Percentiles rank a stretch among this genome's conserved stretches.
Conservation (phyloP, 2,113 vertebrate species). For the Heterotis niloticus region DNA sequence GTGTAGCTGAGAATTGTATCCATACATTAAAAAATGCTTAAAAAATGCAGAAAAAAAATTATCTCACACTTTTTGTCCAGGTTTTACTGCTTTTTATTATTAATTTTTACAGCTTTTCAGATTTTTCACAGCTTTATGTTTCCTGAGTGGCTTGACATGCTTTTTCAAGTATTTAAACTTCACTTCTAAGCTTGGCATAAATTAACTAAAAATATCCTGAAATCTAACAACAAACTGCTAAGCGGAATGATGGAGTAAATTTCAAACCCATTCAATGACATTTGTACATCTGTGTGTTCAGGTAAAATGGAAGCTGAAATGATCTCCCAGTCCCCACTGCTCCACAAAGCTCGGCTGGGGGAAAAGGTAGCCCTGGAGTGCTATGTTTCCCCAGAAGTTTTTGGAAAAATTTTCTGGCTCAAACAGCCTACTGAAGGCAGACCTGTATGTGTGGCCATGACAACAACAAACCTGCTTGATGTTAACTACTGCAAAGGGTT, state of each 20-base stretch:
- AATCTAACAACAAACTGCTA: neutral
- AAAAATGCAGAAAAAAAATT: no score
- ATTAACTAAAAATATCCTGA: neutral
- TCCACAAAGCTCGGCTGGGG: conserved; percentile 23
- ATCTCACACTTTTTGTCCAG: no score
- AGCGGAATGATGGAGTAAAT: neutral
- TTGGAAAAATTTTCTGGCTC: conserved; percentile 43
- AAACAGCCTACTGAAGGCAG: conserved; percentile 21
- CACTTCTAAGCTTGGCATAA: no score
- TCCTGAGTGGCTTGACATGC: no score
- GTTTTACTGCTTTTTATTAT: no score
- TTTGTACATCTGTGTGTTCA: neutral
- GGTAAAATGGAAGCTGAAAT: neutral
- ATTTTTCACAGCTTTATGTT: no score
- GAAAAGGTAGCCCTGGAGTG: conserved; percentile 40
- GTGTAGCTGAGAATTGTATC: no score
- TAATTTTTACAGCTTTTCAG: no score
- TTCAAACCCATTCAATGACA: neutral
- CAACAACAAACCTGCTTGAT: neutral
- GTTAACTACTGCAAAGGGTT: neutral
- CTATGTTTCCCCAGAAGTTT: conserved; percentile 36
- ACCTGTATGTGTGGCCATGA: conserved; percentile 37
- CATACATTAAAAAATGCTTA: no score
- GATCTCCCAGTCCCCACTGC: neutral
- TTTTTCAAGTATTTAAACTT: no score